A percentile compares a stretch with the other conserved stretches of the same genome.
These are phyloP conservation scores for Hemitrygon akajei DNA, from an alignment of 2,797 vertebrate genomes.

Conservation along the genomic window DNA sequence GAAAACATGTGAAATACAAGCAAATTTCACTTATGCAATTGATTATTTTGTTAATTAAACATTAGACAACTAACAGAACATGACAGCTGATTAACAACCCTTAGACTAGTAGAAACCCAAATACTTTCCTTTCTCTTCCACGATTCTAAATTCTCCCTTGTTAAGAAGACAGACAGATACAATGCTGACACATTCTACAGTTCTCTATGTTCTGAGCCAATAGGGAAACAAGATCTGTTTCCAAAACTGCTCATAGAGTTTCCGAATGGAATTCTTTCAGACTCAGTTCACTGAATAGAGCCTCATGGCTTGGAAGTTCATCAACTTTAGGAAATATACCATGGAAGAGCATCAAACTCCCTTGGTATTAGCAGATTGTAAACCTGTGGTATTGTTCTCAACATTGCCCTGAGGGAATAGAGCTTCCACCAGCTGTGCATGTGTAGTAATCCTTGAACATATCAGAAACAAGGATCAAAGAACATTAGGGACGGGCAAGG, in stretches of 20 bases:
- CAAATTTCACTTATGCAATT: neutral
- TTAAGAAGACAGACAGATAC: neutral
- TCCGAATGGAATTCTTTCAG: neutral
- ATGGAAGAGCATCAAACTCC: too few species aligned
- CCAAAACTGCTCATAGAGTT: neutral
- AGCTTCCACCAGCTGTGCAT: too few species aligned
- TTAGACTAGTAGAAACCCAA: neutral
- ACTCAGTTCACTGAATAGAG: neutral
- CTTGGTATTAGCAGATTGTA: too few species aligned
- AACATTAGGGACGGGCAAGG: too few species aligned
- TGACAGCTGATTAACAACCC: neutral
- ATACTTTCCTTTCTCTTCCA: neutral
- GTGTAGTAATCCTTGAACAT: neutral
- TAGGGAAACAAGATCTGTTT: neutral
- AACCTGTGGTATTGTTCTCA: too few species aligned
- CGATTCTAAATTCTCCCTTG: neutral
- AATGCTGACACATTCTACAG: neutral
- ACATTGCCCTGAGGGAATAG: too few species aligned
- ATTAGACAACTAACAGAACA: neutral
- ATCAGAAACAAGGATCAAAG: neutral
- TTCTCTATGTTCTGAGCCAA: neutral
- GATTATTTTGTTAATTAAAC: conserved; percentile 17
- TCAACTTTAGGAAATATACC: too few species aligned
- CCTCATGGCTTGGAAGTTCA: neutral
- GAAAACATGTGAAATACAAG: neutral